Percentiles rank a stretch among this genome's conserved stretches.
These are phyloP conservation scores for Acholoe squamosa DNA, from an alignment of 2,888 invertebrate genomes.

Conservation along the genomic window DNA sequence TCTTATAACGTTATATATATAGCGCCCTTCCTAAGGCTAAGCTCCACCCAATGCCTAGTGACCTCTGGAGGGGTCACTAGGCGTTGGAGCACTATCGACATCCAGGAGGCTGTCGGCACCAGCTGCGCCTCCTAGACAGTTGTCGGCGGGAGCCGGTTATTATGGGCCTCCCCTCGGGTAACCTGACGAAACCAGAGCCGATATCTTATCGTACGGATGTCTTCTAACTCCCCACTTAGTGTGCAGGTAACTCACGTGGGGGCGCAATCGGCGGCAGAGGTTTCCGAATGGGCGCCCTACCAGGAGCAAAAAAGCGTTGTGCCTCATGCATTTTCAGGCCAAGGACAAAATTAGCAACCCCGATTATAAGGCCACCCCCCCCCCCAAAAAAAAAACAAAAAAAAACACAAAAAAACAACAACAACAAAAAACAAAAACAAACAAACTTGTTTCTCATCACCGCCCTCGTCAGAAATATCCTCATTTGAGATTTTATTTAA, in stretches of 20 bases:
- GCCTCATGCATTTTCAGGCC: no score
- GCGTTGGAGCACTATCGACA: not conserved
- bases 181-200: conserved; percentile 17
- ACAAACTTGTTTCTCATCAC: no score
- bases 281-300: no score
- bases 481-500: no score
- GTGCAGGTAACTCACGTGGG: not conserved
- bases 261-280: not conserved
- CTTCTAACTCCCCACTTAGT: conserved; percentile 10
- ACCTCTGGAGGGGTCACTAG: not conserved
- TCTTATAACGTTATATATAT: not conserved
- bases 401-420: no score
- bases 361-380: no score
- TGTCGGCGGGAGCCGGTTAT: conserved; percentile 27
- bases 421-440: no score
- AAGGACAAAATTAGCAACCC: no score
- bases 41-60: not conserved
- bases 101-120: conserved; percentile 14
- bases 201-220: conserved; percentile 13
- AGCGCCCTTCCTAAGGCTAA: not conserved
- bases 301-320: no score
- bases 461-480: no score
- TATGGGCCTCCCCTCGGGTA: not conserved
- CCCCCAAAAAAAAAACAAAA: no score
- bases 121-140: conserved; percentile 33